Evolutionary conservation across 1,140 invertebrate species (phyloP).

Genomic region (Ptiloglossa arizonensis): DNA sequence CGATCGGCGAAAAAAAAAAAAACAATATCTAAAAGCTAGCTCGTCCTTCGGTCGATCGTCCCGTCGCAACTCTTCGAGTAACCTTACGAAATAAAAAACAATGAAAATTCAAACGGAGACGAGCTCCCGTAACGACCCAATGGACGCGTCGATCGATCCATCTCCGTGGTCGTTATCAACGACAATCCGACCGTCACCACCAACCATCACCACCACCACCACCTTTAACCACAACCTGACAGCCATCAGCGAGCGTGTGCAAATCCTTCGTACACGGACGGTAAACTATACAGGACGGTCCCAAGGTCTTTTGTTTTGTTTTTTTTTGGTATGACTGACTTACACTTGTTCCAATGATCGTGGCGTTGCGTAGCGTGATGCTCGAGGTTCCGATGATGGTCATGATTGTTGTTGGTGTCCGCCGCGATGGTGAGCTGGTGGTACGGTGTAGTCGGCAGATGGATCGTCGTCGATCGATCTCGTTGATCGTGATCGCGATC

Average conservation of each 20-base stretch:
- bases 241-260: conserved; percentile 51
- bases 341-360: conserved; percentile 80
- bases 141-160: conserved; percentile 30
- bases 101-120: no score
- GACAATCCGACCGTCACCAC: conserved; percentile 40
- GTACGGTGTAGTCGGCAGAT: conserved; percentile 59
- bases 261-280: conserved; percentile 1
- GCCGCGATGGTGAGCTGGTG: conserved; percentile 69
- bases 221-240: conserved; percentile 59
- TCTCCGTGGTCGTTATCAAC: conserved; percentile 28
- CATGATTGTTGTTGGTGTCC: conserved; percentile 80
- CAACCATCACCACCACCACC: conserved; percentile 56
- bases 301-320: conserved; percentile 17
- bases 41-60: no score
- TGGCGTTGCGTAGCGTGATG: conserved; percentile 71
- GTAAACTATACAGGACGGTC: conserved; percentile 30
- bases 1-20: no score
- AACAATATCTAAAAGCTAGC: no score
- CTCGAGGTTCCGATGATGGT: conserved; percentile 78
- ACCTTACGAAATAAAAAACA: no score
- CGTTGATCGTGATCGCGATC: conserved; percentile 56
- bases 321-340: conserved; percentile 61
- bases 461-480: conserved; percentile 54
- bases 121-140: neutral
- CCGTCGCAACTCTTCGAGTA: no score